A percentile compares a stretch with the other conserved stretches of the same genome.
Conservation (phyloP, 2,113 vertebrate species). For the Ctenodactylus gundi region DNA sequence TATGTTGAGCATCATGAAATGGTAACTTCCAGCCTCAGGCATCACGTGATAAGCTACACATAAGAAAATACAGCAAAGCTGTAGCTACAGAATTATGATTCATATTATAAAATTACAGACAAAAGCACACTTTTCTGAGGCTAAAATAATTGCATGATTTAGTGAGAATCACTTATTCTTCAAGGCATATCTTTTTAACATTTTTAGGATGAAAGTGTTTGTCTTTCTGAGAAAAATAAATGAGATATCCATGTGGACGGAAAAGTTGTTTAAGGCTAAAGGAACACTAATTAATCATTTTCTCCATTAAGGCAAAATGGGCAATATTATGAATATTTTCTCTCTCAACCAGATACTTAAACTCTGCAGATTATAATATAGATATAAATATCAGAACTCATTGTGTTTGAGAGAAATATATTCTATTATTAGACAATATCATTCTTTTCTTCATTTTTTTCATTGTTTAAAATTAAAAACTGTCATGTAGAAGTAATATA, state of each 20-base stretch:
- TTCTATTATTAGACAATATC: background rate
- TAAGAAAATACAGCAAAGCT: background rate
- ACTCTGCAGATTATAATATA: background rate
- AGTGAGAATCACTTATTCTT: background rate
- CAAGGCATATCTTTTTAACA: background rate
- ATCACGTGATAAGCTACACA: background rate
- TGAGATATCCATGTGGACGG: background rate
- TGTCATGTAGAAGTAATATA: background rate
- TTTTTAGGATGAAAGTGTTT: background rate
- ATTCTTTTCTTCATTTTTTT: background rate
- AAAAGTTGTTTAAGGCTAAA: slow-evolving; percentile 12
- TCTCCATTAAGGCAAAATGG: background rate
- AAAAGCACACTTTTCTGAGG: background rate
- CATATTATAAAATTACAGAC: background rate
- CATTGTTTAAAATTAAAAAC: background rate
- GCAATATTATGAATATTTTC: background rate
- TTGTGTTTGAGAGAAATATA: background rate
- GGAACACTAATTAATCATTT: background rate
- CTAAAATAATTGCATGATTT: slow-evolving; percentile 9
- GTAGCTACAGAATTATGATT: background rate
- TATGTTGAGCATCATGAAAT: background rate
- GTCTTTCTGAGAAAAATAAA: background rate
- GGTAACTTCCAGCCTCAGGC: background rate
- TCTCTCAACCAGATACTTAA: background rate
- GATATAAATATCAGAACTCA: background rate